Conservation (phyloP, 2,797 vertebrate genomes). For the Lacerta viridis region DNA sequence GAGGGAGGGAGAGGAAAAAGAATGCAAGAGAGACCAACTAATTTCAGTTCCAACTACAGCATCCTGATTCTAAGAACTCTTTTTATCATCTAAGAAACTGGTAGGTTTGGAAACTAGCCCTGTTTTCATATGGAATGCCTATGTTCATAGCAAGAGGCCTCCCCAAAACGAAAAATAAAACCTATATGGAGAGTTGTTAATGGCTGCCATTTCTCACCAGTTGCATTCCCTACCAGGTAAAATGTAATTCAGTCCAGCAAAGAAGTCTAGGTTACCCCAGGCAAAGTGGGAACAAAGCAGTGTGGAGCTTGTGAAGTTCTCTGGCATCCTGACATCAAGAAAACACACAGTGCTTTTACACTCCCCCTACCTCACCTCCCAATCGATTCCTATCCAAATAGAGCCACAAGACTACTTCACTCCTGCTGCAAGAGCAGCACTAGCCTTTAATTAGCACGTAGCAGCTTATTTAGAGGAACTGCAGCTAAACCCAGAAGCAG, state of each 20-base stretch:
- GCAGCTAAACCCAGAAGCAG: slow-evolving; percentile 26
- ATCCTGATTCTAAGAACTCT: slow-evolving; percentile 42
- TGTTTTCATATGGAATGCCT: slow-evolving; percentile 21
- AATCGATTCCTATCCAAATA: neutral
- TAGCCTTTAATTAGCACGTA: slow-evolving; percentile 35
- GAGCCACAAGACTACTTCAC: slow-evolving; percentile 34
- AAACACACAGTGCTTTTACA: neutral
- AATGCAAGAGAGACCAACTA: slow-evolving; percentile 43
- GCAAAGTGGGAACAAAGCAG: slow-evolving; percentile 54
- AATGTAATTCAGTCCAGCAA: slow-evolving; percentile 56
- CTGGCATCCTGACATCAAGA: slow-evolving; percentile 1
- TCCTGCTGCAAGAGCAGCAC: slow-evolving; percentile 33
- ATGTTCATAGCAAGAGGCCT: neutral
- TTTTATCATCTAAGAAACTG: slow-evolving; percentile 51
- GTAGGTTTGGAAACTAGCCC: slow-evolving; percentile 23
- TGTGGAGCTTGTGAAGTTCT: slow-evolving; percentile 33
- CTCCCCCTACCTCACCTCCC: slow-evolving; percentile 14
- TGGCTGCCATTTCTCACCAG: slow-evolving; percentile 39
- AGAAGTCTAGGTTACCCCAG: slow-evolving; percentile 44
- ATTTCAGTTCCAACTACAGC: slow-evolving; percentile 34
- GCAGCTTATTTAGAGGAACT: slow-evolving; percentile 49
- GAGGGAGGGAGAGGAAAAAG: neutral
- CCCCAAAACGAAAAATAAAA: slow-evolving; percentile 44
- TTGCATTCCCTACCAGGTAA: neutral
- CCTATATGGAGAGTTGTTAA: slow-evolving; percentile 21